phyloP scores from a whole-genome alignment of 2,797 vertebrate species.

The Clamator glandarius region DNA sequence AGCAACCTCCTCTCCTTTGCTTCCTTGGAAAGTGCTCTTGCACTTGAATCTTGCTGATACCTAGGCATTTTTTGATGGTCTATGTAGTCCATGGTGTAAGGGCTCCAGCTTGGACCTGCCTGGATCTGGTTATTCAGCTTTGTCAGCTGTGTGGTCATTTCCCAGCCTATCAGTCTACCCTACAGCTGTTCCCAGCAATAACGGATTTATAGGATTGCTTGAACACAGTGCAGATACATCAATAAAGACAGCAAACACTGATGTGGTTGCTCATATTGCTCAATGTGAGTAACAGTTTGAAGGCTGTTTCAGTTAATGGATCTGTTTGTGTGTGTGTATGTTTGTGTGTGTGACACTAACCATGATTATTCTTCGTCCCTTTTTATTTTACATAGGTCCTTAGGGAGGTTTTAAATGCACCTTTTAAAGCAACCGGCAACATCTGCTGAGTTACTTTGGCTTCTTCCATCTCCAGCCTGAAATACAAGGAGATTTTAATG shows the following conservation, averaged over 20 bases:
- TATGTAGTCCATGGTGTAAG: not conserved
- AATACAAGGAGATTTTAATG: not conserved
- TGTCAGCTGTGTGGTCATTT: not conserved
- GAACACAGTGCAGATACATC: not conserved
- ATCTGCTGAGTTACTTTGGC: constrained; percentile 11
- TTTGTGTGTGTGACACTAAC: not conserved
- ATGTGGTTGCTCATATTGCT: not conserved
- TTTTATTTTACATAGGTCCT: not conserved
- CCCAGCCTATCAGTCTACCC: not conserved
- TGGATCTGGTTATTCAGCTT: not conserved
- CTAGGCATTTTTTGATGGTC: not conserved
- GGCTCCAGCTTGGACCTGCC: not conserved
- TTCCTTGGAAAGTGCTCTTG: not conserved
- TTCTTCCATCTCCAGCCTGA: not conserved
- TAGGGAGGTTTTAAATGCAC: not conserved
- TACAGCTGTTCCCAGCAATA: constrained; percentile 7
- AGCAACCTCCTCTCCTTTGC: too few relatives aligned
- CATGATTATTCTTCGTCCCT: not conserved
- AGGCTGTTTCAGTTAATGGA: constrained; percentile 2
- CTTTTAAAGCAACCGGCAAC: not conserved
- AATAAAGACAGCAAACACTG: not conserved
- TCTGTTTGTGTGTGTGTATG: not conserved
- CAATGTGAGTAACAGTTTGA: not conserved
- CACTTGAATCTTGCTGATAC: not conserved
- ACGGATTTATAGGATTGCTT: not conserved